Evolutionary conservation across 2,888 invertebrate genomes (phyloP).

Genomic region (Drosophila barbarae): DNA sequence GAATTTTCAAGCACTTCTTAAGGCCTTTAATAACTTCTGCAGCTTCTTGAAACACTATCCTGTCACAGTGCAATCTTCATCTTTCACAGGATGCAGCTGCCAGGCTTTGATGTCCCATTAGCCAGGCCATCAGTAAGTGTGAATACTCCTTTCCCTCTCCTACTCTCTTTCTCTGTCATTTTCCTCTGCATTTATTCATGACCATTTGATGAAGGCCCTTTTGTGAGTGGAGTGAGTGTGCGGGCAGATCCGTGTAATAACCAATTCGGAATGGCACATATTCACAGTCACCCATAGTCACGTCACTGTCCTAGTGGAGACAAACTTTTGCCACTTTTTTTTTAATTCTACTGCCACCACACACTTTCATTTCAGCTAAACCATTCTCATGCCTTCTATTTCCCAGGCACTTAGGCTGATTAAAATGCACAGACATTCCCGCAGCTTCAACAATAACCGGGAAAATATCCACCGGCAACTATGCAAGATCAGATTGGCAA

Average conservation of each 20-base stretch:
- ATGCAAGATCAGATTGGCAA: conserved; percentile 28
- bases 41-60: neutral
- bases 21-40: neutral
- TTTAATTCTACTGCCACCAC: conserved; percentile 54
- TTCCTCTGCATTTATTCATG: conserved; percentile 40
- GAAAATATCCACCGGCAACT: conserved; percentile 24
- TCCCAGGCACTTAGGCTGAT: conserved; percentile 66
- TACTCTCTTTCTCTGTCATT: neutral
- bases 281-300: conserved; percentile 4
- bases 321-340: conserved; percentile 65
- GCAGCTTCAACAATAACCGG: conserved; percentile 43
- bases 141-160: conserved; percentile 3
- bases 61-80: neutral
- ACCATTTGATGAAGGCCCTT: conserved; percentile 23
- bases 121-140: conserved; percentile 12
- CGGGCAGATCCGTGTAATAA: conserved; percentile 55
- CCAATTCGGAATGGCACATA: conserved; percentile 67
- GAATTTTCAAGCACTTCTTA: no score
- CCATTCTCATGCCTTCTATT: conserved; percentile 21
- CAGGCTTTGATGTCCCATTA: conserved; percentile 16
- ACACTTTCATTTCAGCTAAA: conserved; percentile 10
- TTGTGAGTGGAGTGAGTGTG: conserved; percentile 12
- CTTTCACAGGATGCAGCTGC: neutral
- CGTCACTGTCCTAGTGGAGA: conserved; percentile 39
- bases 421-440: conserved; percentile 62